Conservation (phyloP, 1,140 invertebrate species). For the Drosophila mojavensis region DNA sequence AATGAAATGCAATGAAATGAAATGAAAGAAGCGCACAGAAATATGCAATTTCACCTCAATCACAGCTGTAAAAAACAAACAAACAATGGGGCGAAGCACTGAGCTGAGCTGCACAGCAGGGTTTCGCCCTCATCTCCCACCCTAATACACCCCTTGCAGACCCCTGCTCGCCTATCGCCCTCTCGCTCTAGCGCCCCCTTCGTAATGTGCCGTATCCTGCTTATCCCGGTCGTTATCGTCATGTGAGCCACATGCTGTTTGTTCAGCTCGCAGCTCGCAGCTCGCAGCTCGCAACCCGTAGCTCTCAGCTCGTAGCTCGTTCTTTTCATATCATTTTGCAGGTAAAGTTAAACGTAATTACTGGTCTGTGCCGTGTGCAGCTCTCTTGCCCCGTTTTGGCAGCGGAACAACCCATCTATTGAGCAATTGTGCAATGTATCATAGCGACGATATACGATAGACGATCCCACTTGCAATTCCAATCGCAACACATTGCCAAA, state of each 20-base stretch:
- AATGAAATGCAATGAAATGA: conserved; percentile 61
- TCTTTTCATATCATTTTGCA: conserved; percentile 55
- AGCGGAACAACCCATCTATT: background rate
- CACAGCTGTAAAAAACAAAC: conserved; percentile 81
- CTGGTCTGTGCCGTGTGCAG: conserved; percentile 15
- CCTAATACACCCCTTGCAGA: background rate
- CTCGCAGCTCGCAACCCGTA: conserved; percentile 26
- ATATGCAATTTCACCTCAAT: conserved; percentile 82
- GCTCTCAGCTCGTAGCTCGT: conserved; percentile 24
- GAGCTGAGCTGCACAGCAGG: conserved; percentile 29
- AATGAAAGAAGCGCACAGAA: conserved; percentile 76
- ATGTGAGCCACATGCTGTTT: conserved; percentile 62
- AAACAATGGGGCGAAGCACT: conserved; percentile 48
- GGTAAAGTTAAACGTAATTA: conserved; percentile 75
- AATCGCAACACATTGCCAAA: conserved; percentile 22
- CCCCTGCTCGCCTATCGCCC: background rate
- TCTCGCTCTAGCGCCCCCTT: background rate
- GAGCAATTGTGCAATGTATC: conserved; percentile 14
- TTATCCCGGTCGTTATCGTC: conserved; percentile 29
- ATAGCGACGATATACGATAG: background rate
- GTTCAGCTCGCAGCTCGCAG: conserved; percentile 26
- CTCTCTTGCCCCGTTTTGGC: background rate
- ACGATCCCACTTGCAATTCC: conserved; percentile 5
- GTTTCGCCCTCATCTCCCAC: background rate
- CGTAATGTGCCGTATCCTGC: conserved; percentile 2